phyloP scores from a whole-genome alignment of 92 coral and sea anemone genomes.

The Metridium senile region DNA sequence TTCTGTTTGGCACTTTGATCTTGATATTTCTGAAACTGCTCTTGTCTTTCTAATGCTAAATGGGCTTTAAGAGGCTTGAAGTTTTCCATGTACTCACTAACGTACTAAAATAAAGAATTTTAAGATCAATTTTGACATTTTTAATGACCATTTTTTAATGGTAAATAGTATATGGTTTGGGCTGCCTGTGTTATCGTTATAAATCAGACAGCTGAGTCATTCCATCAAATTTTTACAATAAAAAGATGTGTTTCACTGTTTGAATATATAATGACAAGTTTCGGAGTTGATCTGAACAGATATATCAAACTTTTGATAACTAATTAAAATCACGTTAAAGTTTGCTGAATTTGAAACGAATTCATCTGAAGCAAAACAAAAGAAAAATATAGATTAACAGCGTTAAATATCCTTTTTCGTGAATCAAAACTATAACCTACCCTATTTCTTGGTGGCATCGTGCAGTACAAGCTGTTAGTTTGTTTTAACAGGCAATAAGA shows the following conservation, averaged over 20 bases:
- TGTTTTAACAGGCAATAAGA: slow-evolving; percentile 13
- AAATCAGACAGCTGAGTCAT: not conserved
- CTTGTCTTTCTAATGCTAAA: slow-evolving; percentile 12
- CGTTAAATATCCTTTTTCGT: not conserved
- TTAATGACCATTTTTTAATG: not conserved
- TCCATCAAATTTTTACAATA: not conserved
- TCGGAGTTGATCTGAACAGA: slow-evolving; percentile 10
- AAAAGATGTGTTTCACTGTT: not conserved
- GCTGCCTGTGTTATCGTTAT: slow-evolving; percentile 6
- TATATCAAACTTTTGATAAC: not conserved
- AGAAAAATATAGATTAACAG: not conserved
- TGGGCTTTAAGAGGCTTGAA: slow-evolving; percentile 49
- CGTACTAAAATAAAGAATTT: slow-evolving; percentile 26
- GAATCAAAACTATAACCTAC: slow-evolving; percentile 9
- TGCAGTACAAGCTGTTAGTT: not conserved
- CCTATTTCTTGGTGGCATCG: slow-evolving; percentile 28
- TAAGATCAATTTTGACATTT: not conserved
- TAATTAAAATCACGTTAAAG: not conserved
- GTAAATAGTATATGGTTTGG: not conserved
- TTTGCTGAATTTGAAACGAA: not conserved
- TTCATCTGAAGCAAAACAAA: not conserved
- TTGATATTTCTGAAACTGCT: not conserved
- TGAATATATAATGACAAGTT: not conserved
- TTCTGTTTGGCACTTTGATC: not conserved
- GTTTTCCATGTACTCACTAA: slow-evolving; percentile 62